Percentiles rank a stretch among this genome's conserved stretches.
phyloP scores from a whole-genome alignment of 2,797 vertebrate species.

The Setipinna tenuifilis region DNA sequence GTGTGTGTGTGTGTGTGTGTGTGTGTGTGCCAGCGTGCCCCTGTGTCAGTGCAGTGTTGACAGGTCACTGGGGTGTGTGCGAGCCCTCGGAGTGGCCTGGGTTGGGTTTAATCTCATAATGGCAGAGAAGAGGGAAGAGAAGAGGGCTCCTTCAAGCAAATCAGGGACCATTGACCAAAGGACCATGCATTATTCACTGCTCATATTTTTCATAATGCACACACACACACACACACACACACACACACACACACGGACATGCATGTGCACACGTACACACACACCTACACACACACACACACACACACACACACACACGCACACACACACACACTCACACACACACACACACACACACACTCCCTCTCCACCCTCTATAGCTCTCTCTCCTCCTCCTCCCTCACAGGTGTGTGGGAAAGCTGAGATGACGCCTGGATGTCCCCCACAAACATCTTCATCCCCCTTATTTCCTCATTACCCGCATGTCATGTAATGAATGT shows the following conservation, averaged over 20 bases:
- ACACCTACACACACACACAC: background rate
- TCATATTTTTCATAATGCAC: constrained; percentile 72
- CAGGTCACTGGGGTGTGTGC: constrained; percentile 69
- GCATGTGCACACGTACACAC: constrained; percentile 12
- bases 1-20: constrained; percentile 29
- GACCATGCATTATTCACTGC: constrained; percentile 80
- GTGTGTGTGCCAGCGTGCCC: constrained; percentile 20
- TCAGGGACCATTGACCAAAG: constrained; percentile 79
- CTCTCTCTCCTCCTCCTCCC: no score
- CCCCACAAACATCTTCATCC: no score
- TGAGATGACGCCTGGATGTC: no score
- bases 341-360: constrained; percentile 45
- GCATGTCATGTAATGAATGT: no score
- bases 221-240: constrained; percentile 21
- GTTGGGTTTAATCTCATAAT: constrained; percentile 82
- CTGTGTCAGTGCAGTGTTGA: constrained; percentile 63
- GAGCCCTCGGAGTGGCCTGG: constrained; percentile 72
- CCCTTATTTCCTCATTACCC: no score
- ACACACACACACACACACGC: constrained; percentile 44
- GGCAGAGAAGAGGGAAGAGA: constrained; percentile 74
- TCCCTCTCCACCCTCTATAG: no score
- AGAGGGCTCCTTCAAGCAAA: constrained; percentile 77
- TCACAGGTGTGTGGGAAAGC: no score
- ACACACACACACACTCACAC: constrained; percentile 51
- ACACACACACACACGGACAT: no score